phyloP scores from a whole-genome alignment of 2,888 invertebrate genomes.

The Torymus aiolomorphi region DNA sequence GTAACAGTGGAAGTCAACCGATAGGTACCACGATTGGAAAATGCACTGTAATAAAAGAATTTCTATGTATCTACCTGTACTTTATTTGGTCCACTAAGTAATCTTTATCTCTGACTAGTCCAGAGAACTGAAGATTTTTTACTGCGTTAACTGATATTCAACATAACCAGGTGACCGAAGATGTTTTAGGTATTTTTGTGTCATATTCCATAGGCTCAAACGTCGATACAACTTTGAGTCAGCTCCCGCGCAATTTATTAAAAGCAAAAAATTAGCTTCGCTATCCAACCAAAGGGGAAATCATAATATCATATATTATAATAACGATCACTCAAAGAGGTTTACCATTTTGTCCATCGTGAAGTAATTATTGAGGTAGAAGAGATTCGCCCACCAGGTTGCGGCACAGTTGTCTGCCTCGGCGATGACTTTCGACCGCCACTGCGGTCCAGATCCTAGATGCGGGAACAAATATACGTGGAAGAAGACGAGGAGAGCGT shows the following conservation, averaged over 20 bases:
- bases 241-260: too few species aligned
- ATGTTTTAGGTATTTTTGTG: too few species aligned
- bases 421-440: slow-evolving; percentile 61
- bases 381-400: slow-evolving; percentile 69
- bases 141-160: too few species aligned
- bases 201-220: too few species aligned
- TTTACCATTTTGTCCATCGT: slow-evolving; percentile 60
- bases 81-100: too few species aligned
- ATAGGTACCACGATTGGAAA: slow-evolving; percentile 67
- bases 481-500: slow-evolving; percentile 65
- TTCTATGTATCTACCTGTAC: too few species aligned
- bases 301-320: neutral
- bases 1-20: slow-evolving; percentile 65
- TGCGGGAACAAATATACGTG: slow-evolving; percentile 63
- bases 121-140: too few species aligned
- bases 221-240: too few species aligned
- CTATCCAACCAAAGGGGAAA: too few species aligned
- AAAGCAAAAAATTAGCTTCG: too few species aligned
- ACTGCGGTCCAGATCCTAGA: slow-evolving; percentile 67
- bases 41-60: slow-evolving; percentile 63
- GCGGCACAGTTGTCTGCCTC: slow-evolving; percentile 63
- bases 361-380: slow-evolving; percentile 69
- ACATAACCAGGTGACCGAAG: too few species aligned
- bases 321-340: neutral
- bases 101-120: too few species aligned